These are phyloP conservation scores for Trachelus tabidus DNA, from an alignment of 2,888 invertebrate genomes.

Conservation along the genomic window DNA sequence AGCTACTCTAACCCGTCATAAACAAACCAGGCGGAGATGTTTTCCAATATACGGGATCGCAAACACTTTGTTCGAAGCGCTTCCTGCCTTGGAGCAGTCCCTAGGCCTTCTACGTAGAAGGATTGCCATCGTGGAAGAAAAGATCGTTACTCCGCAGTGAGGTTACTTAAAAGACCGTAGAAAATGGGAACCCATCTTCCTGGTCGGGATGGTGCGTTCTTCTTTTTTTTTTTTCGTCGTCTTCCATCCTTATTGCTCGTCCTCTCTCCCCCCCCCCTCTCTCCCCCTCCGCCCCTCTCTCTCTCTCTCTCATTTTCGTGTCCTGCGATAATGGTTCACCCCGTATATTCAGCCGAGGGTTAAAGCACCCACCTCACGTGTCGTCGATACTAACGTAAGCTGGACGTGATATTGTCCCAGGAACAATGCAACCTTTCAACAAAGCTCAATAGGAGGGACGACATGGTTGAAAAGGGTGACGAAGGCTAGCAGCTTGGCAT, in stretches of 20 bases:
- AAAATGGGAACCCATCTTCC: neutral
- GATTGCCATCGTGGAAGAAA: neutral
- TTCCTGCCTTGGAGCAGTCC: neutral
- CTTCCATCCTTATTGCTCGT: neutral
- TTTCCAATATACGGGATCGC: neutral
- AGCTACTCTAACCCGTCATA: neutral
- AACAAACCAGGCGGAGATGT: neutral
- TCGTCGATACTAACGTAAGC: conserved; percentile 19
- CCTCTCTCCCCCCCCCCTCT: too few relatives aligned
- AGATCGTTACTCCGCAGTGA: neutral
- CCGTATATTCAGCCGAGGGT: neutral
- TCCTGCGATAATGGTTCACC: neutral
- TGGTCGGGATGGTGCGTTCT: neutral
- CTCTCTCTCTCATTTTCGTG: neutral
- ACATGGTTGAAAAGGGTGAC: neutral
- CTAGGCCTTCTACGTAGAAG: neutral
- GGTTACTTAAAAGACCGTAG: neutral
- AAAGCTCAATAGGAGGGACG: neutral
- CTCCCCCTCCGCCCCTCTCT: too few relatives aligned
- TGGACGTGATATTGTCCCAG: neutral
- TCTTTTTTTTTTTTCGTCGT: neutral
- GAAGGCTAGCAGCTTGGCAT: neutral
- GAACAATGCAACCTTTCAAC: neutral
- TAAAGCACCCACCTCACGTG: conserved; percentile 45
- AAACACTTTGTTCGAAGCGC: neutral